Evolutionary conservation across 2,797 vertebrate genomes (phyloP).

Genomic region (Gallinago stenura): DNA sequence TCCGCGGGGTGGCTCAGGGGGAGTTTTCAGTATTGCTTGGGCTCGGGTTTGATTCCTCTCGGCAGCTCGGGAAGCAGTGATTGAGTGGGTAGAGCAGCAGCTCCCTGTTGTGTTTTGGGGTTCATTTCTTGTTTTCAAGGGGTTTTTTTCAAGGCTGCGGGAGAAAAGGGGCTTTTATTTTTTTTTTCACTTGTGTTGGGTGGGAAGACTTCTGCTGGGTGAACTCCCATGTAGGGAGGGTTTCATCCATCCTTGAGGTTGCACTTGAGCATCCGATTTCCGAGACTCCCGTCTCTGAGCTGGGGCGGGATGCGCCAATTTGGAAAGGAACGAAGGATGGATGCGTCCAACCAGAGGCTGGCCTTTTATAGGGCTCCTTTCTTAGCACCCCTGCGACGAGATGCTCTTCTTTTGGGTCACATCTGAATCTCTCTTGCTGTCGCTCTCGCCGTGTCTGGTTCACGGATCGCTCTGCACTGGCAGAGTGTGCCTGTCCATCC

Average conservation of each 20-base stretch:
- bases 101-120: rapidly evolving
- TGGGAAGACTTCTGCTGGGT: neutral
- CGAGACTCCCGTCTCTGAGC: neutral
- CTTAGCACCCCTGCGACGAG: neutral
- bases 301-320: neutral
- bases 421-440: neutral
- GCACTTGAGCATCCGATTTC: neutral
- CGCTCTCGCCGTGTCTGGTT: neutral
- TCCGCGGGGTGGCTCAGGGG: rapidly evolving
- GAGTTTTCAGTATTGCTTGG: neutral
- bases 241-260: neutral
- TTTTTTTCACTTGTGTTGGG: neutral
- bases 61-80: neutral
- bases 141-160: neutral
- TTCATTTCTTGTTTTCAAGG: neutral
- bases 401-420: neutral
- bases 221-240: neutral
- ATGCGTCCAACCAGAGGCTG: neutral
- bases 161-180: neutral
- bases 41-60: neutral
- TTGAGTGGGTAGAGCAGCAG: rapidly evolving
- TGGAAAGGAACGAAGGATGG: neutral
- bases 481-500: neutral
- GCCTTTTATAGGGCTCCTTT: neutral
- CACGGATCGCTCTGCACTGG: neutral